phyloP scores from a whole-genome alignment of 2,797 vertebrate genomes.

The Harpagifer antarcticus region DNA sequence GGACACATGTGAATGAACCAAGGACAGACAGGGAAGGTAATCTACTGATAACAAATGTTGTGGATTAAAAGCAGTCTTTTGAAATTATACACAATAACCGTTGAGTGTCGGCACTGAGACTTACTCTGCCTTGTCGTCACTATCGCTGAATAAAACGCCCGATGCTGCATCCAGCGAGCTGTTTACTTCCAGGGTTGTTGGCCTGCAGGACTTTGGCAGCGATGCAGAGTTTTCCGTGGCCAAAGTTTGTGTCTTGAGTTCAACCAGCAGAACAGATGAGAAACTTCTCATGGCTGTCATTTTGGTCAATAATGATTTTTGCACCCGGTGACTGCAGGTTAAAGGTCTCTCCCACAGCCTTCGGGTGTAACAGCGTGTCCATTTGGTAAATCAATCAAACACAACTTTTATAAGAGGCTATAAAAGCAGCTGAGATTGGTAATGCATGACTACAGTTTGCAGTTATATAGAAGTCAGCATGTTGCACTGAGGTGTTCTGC shows the following conservation, averaged over 20 bases:
- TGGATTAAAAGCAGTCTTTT: conserved; percentile 45
- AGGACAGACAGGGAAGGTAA: conserved; percentile 49
- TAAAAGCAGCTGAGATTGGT: background rate
- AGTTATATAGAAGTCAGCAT: conserved; percentile 11
- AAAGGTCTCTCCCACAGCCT: conserved; percentile 2
- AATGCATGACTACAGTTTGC: background rate
- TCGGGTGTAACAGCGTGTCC: background rate
- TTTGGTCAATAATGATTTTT: conserved; percentile 27
- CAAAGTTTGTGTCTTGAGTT: conserved; percentile 45
- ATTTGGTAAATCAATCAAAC: background rate
- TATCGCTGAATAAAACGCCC: conserved; percentile 43
- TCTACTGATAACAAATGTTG: conserved; percentile 43
- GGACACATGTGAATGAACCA: conserved; percentile 65
- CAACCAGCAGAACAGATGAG: conserved; percentile 31
- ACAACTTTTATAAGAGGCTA: background rate
- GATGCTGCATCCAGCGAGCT: conserved; percentile 35
- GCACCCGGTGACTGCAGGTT: conserved; percentile 8
- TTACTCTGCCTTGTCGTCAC: conserved; percentile 28
- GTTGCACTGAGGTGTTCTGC: conserved; percentile 1
- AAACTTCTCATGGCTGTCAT: conserved; percentile 30
- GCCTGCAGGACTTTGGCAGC: conserved; percentile 62
- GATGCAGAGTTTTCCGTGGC: conserved; percentile 48
- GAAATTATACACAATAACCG: conserved; percentile 47
- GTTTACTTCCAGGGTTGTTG: conserved; percentile 63
- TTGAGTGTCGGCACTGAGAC: conserved; percentile 22